Base-by-base conservation (phyloP, 2,797 vertebrate genomes). In the Pangasius djambal region DNA sequence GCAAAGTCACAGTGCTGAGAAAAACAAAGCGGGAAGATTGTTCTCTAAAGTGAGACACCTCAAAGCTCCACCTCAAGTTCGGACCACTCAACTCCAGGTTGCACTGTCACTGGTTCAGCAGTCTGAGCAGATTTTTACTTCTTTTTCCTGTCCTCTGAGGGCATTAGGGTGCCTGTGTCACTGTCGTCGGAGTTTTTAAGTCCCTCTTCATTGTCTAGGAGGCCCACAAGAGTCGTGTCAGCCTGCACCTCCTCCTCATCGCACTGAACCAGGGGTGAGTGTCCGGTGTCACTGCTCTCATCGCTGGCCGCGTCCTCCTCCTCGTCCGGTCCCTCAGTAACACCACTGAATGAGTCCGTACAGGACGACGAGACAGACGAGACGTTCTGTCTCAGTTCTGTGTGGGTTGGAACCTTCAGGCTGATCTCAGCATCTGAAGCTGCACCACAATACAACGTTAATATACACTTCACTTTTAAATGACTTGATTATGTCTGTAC, bases 161-260 rank as follows among this genome's bases (percentile, higher is more conserved):
- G 65, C 86, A 55, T 85, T 90, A 94, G 20, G 90, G 86, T 70
- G 88, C 90, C 89, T 92, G 96, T 96, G 95, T 98, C 97, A 74
- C 97, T 98, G 92, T 99, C 97, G 12, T 98, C 97, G 34, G 95
- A 96, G 90, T 90, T 92, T 86, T 88, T 92, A 65, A 93, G 92
- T 28, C 88, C 52, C 84, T 94, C 94, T 78, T 94, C 94, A 18
- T 93, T 85, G 59, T 96, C 94, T 31, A 91, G 92, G 18, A 96
- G 93, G 12, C 92, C 95, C 75, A 94, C 93, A 61, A 98, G 94
- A 10, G 95, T 95, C 34, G 94, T 96, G 94, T 99, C 98, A 10
- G 94, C 96, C 70, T 98, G 97, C 37, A 99, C 94, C 4, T 98
- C 98, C 86, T 99, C 98, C 87, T 99, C 98, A 0, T 99, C 98